A percentile compares a stretch with the other conserved stretches of the same genome.
These are phyloP conservation scores for Anarhynchus alexandrinus DNA, from an alignment of 2,113 vertebrate species.

Conservation along the genomic window DNA sequence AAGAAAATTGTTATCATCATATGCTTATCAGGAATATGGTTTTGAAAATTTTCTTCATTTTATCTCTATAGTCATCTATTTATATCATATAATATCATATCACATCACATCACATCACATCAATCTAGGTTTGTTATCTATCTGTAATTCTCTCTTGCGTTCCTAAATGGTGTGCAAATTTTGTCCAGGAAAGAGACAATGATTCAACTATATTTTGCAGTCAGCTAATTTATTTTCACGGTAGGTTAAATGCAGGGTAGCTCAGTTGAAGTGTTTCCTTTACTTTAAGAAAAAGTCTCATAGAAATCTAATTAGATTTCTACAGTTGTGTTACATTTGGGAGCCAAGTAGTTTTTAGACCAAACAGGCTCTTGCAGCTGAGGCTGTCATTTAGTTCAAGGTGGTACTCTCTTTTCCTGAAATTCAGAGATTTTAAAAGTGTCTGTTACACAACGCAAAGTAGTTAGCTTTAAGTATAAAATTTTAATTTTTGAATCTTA, in stretches of 20 bases:
- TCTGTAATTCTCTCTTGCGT: background rate
- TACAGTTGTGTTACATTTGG: slow-evolving; percentile 35
- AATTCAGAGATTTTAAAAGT: background rate
- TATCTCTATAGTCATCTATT: background rate
- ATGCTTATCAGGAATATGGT: background rate
- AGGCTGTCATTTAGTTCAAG: slow-evolving; percentile 18
- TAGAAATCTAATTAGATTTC: slow-evolving; percentile 35
- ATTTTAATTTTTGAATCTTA: background rate
- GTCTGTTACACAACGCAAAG: background rate
- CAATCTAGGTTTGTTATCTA: background rate
- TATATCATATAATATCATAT: background rate
- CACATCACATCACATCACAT: background rate
- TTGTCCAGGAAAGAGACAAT: background rate
- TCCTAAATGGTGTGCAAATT: background rate
- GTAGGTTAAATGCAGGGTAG: slow-evolving; percentile 18
- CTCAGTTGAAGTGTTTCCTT: slow-evolving; percentile 8
- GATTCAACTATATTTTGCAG: slow-evolving; percentile 8
- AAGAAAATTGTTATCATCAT: background rate
- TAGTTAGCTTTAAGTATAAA: background rate
- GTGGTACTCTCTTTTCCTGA: background rate
- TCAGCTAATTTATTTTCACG: slow-evolving; percentile 43
- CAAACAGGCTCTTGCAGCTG: slow-evolving; percentile 27
- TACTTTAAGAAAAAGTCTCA: slow-evolving; percentile 13
- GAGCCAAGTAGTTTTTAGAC: slow-evolving; percentile 23
- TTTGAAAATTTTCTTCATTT: background rate